These are phyloP conservation scores for Taenioides sp. DNA, from an alignment of 2,797 vertebrate species.

Conservation along the genomic window DNA sequence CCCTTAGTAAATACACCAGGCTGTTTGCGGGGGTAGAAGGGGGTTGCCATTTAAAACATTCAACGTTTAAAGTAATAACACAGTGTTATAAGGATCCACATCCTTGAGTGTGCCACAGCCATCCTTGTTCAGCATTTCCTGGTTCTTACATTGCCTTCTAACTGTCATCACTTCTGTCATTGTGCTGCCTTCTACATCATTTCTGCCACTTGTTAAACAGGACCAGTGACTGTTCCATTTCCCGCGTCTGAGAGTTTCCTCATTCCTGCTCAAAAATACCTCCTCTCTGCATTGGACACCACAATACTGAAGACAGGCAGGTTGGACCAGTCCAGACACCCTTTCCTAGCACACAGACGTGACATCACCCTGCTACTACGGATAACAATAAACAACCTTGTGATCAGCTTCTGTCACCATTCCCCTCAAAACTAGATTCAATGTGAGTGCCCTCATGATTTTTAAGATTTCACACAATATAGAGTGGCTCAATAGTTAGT, in stretches of 20 bases:
- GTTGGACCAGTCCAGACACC: conserved; percentile 48
- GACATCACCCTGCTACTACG: conserved; percentile 29
- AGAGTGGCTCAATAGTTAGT: no score
- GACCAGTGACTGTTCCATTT: conserved; percentile 60
- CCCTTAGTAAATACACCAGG: conserved; percentile 41
- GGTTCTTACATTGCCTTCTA: background rate
- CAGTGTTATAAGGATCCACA: conserved; percentile 5
- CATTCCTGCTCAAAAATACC: conserved; percentile 76
- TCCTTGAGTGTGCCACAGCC: conserved; percentile 33
- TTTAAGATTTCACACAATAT: background rate
- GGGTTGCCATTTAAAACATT: conserved; percentile 32
- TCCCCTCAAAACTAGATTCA: background rate
- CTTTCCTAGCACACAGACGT: background rate
- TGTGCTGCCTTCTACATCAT: conserved; percentile 1
- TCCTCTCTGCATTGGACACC: conserved; percentile 29
- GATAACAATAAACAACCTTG: conserved; percentile 27
- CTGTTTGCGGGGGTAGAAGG: conserved; percentile 27
- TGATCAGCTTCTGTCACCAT: background rate
- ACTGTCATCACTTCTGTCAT: background rate
- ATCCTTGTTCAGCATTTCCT: conserved; percentile 72
- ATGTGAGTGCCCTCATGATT: background rate
- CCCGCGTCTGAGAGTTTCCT: conserved; percentile 75
- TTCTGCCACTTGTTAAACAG: conserved; percentile 33
- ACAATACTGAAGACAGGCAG: conserved; percentile 65
- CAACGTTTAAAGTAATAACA: conserved; percentile 50